Base-by-base conservation (phyloP, 2,113 vertebrate genomes). In the Mesitornis unicolor region DNA sequence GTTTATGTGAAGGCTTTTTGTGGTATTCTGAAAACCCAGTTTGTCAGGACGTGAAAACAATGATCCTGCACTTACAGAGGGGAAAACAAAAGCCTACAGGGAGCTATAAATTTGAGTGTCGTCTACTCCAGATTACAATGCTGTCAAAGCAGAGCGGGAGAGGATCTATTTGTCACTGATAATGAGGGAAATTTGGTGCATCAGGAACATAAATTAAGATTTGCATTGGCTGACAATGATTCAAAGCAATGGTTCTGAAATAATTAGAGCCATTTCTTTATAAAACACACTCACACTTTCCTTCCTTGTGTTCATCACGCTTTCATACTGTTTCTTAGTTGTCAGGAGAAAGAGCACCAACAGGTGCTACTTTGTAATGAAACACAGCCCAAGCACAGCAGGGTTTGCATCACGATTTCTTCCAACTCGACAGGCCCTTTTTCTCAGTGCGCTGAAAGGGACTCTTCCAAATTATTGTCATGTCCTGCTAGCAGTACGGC, bases 401-500 rank as follows among this genome's bases (percentile, higher is more conserved):
- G 93, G 79, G 43, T 64, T 85, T 57, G 65, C 81, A 38, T 26
- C 36, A 16, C 33, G 53, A 47, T 83, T 75, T n/a, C 85, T 84
- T 81, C 86, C 86, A 71, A 16, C 79, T 33, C 6, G 0, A 81
- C 76, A 56, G 73, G 29, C 65, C 69, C 51, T 91, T 88, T 86
- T 74, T 75, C 35, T 90, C 69, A 19, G 16, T 20, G 47, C 69
- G 84, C 51, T 81, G 90, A 71, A 81, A 57, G 76, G 60, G 90
- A 40, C 51, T 77, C 40, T 88, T 81, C 88, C 88, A 86, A 71
- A 64, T 90, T 47, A 43, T 77, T 77, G 82, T 88, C 75, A 3
- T 81, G 88, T 92, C 83, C 83, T 90, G 60, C 83, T 64, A 90
- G 85, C 51, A 83, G 87, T 84, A 71, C n/a, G 80, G 68, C 83